Conservation (phyloP, 2,888 invertebrate genomes). For the Tinea semifulvella region DNA sequence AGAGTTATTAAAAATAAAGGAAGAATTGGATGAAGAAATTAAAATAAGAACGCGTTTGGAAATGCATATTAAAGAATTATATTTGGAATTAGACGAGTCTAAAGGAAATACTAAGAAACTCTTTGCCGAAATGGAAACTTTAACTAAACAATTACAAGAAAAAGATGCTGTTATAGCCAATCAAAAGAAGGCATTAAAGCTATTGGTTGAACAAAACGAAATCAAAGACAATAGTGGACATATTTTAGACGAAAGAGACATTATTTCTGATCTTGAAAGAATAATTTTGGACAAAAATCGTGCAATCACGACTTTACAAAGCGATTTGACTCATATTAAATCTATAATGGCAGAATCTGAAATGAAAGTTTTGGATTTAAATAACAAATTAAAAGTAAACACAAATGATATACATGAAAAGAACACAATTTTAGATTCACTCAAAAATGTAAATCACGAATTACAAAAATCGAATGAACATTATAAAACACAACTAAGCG, state of each 20-base stretch:
- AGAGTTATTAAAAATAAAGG: not conserved
- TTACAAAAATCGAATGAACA: no score
- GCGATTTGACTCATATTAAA: slow-evolving; percentile 46
- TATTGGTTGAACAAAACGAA: not conserved
- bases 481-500: no score
- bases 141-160: not conserved
- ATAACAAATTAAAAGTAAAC: no score
- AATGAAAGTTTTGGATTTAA: no score
- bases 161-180: not conserved
- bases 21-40: not conserved
- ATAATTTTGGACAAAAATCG: slow-evolving; percentile 52
- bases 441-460: no score
- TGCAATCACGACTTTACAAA: slow-evolving; percentile 45
- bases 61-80: not conserved
- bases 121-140: no score
- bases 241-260: slow-evolving; percentile 28
- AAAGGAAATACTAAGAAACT: no score
- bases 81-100: no score
- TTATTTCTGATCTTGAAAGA: slow-evolving; percentile 52
- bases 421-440: no score
- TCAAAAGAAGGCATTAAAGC: not conserved
- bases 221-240: not conserved
- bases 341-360: slow-evolving; percentile 48
- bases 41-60: not conserved
- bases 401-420: no score